A percentile compares a stretch with the other conserved stretches of the same genome.
Evolutionary conservation across 1,140 invertebrate genomes (phyloP).

Genomic region (Pseudomyrmex flavicornis): DNA sequence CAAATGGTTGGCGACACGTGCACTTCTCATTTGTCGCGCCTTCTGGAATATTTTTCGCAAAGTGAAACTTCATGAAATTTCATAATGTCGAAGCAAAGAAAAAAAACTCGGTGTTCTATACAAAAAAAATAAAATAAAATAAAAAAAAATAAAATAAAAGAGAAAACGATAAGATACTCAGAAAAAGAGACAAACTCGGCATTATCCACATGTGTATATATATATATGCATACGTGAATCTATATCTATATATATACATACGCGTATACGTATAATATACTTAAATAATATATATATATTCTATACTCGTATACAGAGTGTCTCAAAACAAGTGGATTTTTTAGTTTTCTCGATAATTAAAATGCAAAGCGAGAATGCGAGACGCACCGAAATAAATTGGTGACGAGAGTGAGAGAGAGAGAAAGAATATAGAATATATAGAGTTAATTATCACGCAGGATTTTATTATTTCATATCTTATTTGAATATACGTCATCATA

Average conservation of each 20-base stretch:
- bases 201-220: constrained; percentile 76
- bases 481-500: too few species aligned
- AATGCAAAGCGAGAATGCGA: background rate
- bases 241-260: constrained; percentile 72
- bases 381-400: background rate
- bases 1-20: constrained; percentile 73
- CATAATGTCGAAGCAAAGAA: constrained; percentile 82
- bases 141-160: too few species aligned
- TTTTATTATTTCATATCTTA: background rate
- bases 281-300: constrained; percentile 54
- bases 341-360: background rate
- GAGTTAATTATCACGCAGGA: background rate
- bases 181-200: constrained; percentile 48
- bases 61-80: constrained; percentile 88
- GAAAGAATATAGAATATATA: background rate
- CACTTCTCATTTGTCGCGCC: constrained; percentile 76
- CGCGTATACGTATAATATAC: constrained; percentile 73
- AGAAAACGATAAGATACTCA: constrained; percentile 34
- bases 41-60: constrained; percentile 80
- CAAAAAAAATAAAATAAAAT: too few species aligned
- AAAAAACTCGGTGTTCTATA: constrained; percentile 24
- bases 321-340: constrained; percentile 59
- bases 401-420: too few species aligned
- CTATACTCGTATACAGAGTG: constrained; percentile 60
- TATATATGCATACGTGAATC: constrained; percentile 73